A percentile compares a stretch with the other conserved stretches of the same genome.
These are phyloP conservation scores for Paramuricea clavata DNA, from an alignment of 92 coral and sea anemone species.

Conservation along the genomic window DNA sequence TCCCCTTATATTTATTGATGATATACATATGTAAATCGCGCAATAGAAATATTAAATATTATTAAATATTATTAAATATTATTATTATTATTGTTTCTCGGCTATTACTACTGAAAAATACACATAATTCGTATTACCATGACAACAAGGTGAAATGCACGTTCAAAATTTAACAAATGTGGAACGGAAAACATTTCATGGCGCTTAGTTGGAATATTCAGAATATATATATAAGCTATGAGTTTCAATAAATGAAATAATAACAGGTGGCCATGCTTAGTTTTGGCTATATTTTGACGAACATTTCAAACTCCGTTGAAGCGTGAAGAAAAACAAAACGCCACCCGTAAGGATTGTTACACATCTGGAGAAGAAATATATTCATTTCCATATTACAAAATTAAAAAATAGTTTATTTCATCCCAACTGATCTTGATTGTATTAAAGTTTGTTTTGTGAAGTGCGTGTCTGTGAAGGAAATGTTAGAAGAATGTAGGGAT, in stretches of 20 bases:
- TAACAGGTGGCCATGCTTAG: neutral
- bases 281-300: neutral
- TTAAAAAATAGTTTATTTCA: neutral
- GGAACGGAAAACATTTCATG: neutral
- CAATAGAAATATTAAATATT: too few relatives aligned
- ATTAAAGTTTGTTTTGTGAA: neutral
- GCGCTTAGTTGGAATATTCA: neutral
- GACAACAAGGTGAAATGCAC: too few relatives aligned
- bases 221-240: neutral
- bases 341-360: constrained; percentile 23
- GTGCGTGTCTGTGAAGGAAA: too few relatives aligned
- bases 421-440: neutral
- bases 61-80: too few relatives aligned
- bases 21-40: too few relatives aligned
- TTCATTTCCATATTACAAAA: neutral
- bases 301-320: neutral
- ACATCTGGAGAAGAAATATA: neutral
- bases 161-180: neutral
- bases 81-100: too few relatives aligned
- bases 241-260: neutral
- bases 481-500: neutral
- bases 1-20: too few relatives aligned
- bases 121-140: too few relatives aligned
- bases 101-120: too few relatives aligned
- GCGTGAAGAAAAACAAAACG: constrained; percentile 19